Evolutionary conservation across 1,140 invertebrate species (phyloP).

Genomic region (Cecropterus lyciades): DNA sequence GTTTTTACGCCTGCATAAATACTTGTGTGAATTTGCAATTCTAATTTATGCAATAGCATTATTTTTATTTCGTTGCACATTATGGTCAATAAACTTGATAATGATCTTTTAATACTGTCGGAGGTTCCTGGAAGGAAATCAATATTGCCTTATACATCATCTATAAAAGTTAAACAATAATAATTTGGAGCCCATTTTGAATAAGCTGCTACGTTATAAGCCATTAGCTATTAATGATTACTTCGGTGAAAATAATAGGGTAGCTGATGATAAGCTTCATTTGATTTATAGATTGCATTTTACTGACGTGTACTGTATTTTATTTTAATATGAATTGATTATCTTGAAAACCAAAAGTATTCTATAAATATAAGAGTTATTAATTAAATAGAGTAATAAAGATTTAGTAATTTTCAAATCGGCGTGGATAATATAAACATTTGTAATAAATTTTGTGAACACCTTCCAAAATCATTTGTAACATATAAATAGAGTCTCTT

Average conservation of each 20-base stretch:
- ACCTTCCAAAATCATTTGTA: too few relatives aligned
- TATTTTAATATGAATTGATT: background rate
- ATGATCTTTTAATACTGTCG: background rate
- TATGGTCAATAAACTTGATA: constrained; percentile 2
- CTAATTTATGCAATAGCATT: background rate
- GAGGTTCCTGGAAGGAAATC: background rate
- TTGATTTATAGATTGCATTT: too few relatives aligned
- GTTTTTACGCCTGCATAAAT: too few relatives aligned
- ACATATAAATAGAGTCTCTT: too few relatives aligned
- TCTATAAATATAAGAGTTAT: too few relatives aligned
- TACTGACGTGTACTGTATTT: background rate
- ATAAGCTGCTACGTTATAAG: background rate
- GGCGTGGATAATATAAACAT: too few relatives aligned
- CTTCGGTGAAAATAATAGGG: background rate
- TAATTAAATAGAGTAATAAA: too few relatives aligned
- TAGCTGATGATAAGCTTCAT: too few relatives aligned
- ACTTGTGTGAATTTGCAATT: background rate
- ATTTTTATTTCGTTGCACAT: background rate
- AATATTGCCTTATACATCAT: background rate
- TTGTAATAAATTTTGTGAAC: too few relatives aligned
- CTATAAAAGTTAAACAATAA: background rate
- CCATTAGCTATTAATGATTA: background rate
- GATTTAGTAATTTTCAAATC: too few relatives aligned
- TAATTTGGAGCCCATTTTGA: background rate
- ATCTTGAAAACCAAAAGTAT: too few relatives aligned